These are phyloP conservation scores for Torymus auratus DNA, from an alignment of 2,888 invertebrate species.

Conservation along the genomic window DNA sequence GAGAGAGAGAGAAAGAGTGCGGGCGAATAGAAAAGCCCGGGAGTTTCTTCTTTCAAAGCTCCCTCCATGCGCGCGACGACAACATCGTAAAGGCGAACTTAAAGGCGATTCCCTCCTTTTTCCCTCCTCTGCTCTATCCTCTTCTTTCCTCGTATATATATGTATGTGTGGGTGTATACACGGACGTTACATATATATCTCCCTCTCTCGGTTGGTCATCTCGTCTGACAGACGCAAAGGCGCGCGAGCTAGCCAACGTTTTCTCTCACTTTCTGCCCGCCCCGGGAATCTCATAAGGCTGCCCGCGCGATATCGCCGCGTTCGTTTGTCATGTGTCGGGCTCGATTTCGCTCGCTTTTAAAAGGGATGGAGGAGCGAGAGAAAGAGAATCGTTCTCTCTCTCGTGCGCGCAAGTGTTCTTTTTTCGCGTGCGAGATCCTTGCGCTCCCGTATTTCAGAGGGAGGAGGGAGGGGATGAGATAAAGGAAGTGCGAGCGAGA, in stretches of 20 bases:
- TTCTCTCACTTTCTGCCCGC: constrained; percentile 6
- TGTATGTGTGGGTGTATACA: not conserved
- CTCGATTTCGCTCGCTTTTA: constrained; percentile 42
- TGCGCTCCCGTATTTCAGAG: too few relatives aligned
- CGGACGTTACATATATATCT: not conserved
- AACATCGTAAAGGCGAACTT: constrained; percentile 61
- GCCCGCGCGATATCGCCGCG: constrained; percentile 28
- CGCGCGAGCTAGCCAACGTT: not conserved
- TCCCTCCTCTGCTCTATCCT: not conserved
- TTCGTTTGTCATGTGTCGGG: constrained; percentile 53
- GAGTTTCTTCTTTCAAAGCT: constrained; percentile 63
- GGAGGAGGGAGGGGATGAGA: too few relatives aligned
- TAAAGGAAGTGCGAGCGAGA: too few relatives aligned
- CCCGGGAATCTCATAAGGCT: constrained; percentile 44
- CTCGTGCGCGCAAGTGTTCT: too few relatives aligned
- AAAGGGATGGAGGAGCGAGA: not conserved
- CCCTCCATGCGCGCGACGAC: constrained; percentile 45
- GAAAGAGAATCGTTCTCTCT: too few relatives aligned
- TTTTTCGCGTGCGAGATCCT: too few relatives aligned
- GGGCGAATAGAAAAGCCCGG: constrained; percentile 48
- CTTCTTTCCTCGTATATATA: too few relatives aligned
- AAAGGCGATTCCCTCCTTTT: constrained; percentile 51
- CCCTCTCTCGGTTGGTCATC: constrained; percentile 30
- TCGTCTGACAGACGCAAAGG: constrained; percentile 46
- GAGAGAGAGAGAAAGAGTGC: not conserved